Evolutionary conservation across 1,140 invertebrate species (phyloP).

Genomic region (Scaptomyza graminum): DNA sequence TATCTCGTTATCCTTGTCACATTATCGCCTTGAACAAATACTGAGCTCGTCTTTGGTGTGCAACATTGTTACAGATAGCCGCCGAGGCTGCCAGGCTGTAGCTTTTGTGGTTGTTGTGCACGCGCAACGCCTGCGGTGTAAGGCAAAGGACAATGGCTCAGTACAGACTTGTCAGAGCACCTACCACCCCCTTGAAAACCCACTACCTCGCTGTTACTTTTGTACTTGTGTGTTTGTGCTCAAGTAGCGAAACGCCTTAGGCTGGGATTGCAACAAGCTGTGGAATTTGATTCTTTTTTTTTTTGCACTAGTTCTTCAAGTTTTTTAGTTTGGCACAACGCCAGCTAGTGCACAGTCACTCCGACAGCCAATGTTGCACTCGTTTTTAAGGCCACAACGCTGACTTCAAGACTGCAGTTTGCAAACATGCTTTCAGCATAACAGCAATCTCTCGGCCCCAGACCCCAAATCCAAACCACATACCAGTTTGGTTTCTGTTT

Average conservation of each 20-base stretch:
- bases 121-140: constrained; percentile 62
- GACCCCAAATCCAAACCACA: constrained; percentile 25
- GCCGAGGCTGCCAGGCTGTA: constrained; percentile 12
- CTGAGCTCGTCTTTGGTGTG: constrained; percentile 72
- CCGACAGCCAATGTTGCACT: constrained; percentile 70
- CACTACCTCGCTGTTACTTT: constrained; percentile 1
- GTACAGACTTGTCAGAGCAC: background rate
- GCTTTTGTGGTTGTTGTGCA: constrained; percentile 57
- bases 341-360: constrained; percentile 49
- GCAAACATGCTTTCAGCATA: constrained; percentile 66
- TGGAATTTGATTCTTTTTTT: constrained; percentile 23
- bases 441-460: constrained; percentile 13
- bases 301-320: constrained; percentile 61
- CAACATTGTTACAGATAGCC: constrained; percentile 74
- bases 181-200: constrained; percentile 12
- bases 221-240: constrained; percentile 61
- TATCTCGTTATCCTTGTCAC: constrained; percentile 78
- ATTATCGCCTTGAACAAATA: constrained; percentile 79
- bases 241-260: constrained; percentile 76
- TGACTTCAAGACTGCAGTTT: constrained; percentile 57
- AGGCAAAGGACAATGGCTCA: constrained; percentile 59
- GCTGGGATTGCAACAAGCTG: constrained; percentile 66
- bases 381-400: constrained; percentile 73
- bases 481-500: constrained; percentile 59
- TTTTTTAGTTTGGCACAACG: constrained; percentile 68